Evolutionary conservation across 2,888 invertebrate species (phyloP).

Genomic region (Cryptus viduatorius): DNA sequence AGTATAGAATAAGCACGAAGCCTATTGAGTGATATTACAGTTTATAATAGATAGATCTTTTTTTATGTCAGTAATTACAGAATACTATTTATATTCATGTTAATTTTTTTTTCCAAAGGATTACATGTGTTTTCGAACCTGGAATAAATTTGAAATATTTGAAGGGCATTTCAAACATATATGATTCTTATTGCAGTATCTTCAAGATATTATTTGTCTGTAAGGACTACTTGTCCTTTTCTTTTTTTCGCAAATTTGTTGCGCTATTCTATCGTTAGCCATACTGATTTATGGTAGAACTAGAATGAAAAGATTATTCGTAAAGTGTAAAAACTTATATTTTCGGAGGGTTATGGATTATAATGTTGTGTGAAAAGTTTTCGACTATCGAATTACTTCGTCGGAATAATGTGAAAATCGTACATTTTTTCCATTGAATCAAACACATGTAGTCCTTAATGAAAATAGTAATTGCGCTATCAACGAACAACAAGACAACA

Average conservation of each 20-base stretch:
- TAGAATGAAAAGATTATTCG: not conserved
- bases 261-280: not conserved
- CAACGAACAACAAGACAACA: constrained; percentile 66
- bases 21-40: constrained; percentile 10
- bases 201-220: too few relatives aligned
- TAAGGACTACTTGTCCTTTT: not conserved
- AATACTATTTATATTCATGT: not conserved
- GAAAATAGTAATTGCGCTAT: constrained; percentile 18
- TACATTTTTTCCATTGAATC: not conserved
- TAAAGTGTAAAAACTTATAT: not conserved
- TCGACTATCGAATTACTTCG: not conserved
- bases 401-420: too few relatives aligned
- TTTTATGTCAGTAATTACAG: not conserved
- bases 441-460: not conserved
- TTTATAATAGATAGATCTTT: constrained; percentile 26
- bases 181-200: not conserved
- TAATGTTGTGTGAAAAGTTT: not conserved
- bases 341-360: not conserved
- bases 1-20: constrained; percentile 16
- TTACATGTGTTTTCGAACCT: not conserved
- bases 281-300: not conserved
- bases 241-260: not conserved
- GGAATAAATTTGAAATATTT: not conserved
- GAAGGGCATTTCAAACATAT: not conserved
- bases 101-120: not conserved